These are phyloP conservation scores for Acleris sparsana DNA, from an alignment of 2,888 invertebrate genomes.

Conservation along the genomic window DNA sequence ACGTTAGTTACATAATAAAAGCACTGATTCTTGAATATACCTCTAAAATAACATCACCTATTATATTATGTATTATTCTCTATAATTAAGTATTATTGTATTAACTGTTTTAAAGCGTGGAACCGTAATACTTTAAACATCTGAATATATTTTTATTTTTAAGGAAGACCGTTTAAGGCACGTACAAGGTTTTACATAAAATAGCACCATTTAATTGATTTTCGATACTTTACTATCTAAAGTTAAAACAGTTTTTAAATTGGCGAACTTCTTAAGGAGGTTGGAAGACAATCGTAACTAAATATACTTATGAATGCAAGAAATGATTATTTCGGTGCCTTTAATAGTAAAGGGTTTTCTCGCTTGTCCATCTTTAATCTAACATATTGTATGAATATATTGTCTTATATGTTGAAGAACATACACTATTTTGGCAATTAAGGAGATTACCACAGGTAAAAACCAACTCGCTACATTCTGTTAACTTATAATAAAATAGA, in stretches of 20 bases:
- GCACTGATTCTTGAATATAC: conserved; percentile 49
- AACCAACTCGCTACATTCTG: conserved; percentile 50
- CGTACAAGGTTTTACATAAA: conserved; percentile 46
- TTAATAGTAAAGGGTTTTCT: conserved; percentile 25
- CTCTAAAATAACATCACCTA: conserved; percentile 49
- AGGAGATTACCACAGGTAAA: conserved; percentile 81
- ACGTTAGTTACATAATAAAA: conserved; percentile 57
- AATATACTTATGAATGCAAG: background rate
- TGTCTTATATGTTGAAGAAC: conserved; percentile 45
- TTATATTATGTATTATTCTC: conserved; percentile 34
- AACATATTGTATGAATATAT: conserved; percentile 36
- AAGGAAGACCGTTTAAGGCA: conserved; percentile 75
- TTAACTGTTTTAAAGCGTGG: conserved; percentile 75
- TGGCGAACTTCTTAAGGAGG: background rate
- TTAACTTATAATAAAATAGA: conserved; percentile 34
- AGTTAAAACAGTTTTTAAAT: too few relatives aligned
- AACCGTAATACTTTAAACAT: conserved; percentile 76
- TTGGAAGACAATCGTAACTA: conserved; percentile 25
- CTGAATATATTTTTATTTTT: conserved; percentile 48
- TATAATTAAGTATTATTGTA: conserved; percentile 42
- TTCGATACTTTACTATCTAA: conserved; percentile 10
- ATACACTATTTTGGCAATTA: conserved; percentile 81
- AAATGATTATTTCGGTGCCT: conserved; percentile 14
- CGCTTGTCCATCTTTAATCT: conserved; percentile 37
- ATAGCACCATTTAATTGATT: conserved; percentile 59